Percentiles rank a stretch among this genome's conserved stretches.
phyloP scores from a whole-genome alignment of 2,888 invertebrate species.

The Rotaria sp. region DNA sequence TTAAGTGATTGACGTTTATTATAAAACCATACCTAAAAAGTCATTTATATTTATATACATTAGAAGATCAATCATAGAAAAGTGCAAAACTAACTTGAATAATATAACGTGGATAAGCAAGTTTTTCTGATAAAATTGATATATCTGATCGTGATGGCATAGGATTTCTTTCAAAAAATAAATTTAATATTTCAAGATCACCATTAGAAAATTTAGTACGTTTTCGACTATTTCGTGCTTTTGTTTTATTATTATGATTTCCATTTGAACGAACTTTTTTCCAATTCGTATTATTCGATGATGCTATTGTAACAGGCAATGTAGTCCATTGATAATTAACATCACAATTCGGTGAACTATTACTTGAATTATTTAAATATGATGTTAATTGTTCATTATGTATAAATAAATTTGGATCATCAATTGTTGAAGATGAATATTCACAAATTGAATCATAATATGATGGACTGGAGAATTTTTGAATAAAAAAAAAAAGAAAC shows the following conservation, averaged over 20 bases:
- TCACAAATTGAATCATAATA: background rate
- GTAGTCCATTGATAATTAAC: background rate
- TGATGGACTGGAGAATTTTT: background rate
- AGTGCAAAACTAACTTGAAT: background rate
- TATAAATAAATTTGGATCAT: background rate
- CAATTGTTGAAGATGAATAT: background rate
- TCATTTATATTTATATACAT: no score
- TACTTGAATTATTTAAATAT: background rate
- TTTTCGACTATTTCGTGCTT: constrained; percentile 13
- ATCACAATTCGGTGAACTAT: background rate
- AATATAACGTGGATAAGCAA: constrained; percentile 21
- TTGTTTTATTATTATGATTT: background rate
- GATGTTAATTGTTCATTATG: background rate
- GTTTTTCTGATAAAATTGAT: background rate
- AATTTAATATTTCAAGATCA: constrained; percentile 24
- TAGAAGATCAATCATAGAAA: background rate
- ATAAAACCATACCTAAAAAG: constrained; percentile 20
- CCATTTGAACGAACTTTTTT: background rate
- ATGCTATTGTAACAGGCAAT: background rate
- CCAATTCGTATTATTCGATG: background rate
- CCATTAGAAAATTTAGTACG: constrained; percentile 10
- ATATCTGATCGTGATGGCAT: constrained; percentile 12
- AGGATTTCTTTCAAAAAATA: constrained; percentile 12
- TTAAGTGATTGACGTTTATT: constrained; percentile 26
- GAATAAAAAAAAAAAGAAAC: background rate